These are phyloP conservation scores for Tigriopus californicus DNA, from an alignment of 2,888 invertebrate species.

Conservation along the genomic window DNA sequence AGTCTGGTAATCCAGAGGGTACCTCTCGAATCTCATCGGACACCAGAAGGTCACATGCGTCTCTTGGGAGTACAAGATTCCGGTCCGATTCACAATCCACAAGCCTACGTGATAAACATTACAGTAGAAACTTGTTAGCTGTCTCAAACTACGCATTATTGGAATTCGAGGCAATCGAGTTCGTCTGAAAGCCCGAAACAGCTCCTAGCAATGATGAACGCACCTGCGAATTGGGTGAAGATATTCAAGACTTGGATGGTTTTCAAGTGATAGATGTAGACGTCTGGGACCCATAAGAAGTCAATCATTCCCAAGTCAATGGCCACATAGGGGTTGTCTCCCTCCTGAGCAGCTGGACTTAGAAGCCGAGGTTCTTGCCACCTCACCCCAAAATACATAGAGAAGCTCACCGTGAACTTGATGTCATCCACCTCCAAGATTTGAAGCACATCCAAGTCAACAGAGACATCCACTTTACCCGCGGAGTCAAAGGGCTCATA, in stretches of 20 bases:
- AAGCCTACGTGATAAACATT: neutral
- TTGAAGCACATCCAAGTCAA: slow-evolving; percentile 1
- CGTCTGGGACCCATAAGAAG: slow-evolving; percentile 1
- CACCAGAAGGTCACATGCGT: slow-evolving; percentile 3
- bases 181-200: neutral
- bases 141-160: no score
- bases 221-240: slow-evolving; percentile 5
- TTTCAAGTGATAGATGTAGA: neutral
- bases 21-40: slow-evolving; percentile 1
- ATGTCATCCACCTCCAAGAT: slow-evolving; percentile 2
- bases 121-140: no score
- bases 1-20: neutral
- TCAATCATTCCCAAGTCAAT: neutral
- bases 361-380: slow-evolving; percentile 1
- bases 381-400: slow-evolving; percentile 4
- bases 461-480: neutral
- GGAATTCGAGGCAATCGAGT: no score
- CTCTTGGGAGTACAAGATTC: neutral
- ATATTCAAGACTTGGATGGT: neutral
- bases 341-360: neutral
- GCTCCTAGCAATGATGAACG: neutral
- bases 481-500: no score
- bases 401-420: slow-evolving; percentile 2
- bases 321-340: neutral
- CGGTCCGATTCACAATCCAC: neutral